Evolutionary conservation across 2,797 vertebrate species (phyloP).

Genomic region (Balearica regulorum): DNA sequence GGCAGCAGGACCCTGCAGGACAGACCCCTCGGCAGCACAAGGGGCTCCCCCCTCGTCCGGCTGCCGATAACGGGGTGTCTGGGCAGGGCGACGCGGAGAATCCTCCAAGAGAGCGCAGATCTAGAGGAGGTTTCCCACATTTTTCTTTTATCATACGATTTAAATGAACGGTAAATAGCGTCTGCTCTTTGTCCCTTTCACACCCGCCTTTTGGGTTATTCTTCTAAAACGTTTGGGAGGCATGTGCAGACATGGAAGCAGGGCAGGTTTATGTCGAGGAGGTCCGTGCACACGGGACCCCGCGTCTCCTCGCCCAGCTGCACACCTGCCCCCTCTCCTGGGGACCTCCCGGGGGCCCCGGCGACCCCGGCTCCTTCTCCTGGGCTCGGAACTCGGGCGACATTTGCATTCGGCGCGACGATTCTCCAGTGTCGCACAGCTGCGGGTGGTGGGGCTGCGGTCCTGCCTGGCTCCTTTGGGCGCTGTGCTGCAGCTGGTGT

Average conservation of each 20-base stretch:
- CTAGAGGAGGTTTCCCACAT: too few species aligned
- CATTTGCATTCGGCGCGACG: rapidly evolving
- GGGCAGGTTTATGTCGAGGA: too few species aligned
- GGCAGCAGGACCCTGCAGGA: too few species aligned
- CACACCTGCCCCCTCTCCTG: too few species aligned
- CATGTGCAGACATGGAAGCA: neutral
- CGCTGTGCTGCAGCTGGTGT: neutral
- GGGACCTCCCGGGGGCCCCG: too few species aligned
- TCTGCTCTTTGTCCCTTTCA: neutral
- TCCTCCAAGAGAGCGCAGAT: neutral
- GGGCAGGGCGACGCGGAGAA: neutral
- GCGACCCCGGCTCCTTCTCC: neutral
- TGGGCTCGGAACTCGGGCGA: rapidly evolving
- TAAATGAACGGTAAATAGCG: neutral
- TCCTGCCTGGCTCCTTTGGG: neutral
- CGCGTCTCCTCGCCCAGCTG: rapidly evolving
- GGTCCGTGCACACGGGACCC: rapidly evolving
- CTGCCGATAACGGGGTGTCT: neutral
- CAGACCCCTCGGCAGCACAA: neutral
- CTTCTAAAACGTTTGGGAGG: rapidly evolving
- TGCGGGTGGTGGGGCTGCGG: neutral
- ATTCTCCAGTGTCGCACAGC: neutral
- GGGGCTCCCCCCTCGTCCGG: neutral
- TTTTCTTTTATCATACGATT: neutral
- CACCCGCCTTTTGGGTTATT: neutral